A percentile compares a stretch with the other conserved stretches of the same genome.
Evolutionary conservation across 2,113 vertebrate species (phyloP).

Genomic region (Tor tambroides): DNA sequence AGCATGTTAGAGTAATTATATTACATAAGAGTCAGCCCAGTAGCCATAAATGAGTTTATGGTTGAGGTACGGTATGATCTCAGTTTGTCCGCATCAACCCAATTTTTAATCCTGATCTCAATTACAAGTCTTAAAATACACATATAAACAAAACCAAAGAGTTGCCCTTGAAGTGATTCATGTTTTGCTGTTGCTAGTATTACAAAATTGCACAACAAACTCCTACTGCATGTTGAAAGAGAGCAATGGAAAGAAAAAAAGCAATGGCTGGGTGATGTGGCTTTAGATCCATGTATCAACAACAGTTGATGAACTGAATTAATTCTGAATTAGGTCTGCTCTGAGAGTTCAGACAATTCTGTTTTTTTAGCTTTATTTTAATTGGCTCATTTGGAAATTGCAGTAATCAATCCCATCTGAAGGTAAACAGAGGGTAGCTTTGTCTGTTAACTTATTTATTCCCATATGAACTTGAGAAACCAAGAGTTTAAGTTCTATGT

Average conservation of each 20-base stretch:
- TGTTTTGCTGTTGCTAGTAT: not conserved
- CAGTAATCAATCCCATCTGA: not conserved
- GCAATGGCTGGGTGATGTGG: not conserved
- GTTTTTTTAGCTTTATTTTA: not conserved
- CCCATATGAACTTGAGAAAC: not conserved
- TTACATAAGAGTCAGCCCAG: slow-evolving; percentile 10
- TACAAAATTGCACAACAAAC: not conserved
- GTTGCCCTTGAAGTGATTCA: not conserved
- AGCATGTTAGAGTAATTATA: slow-evolving; percentile 25
- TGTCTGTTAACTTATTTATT: not conserved
- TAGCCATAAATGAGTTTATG: slow-evolving; percentile 20
- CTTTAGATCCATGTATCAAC: slow-evolving; percentile 2
- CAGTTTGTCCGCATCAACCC: not conserved
- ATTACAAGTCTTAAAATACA: slow-evolving; percentile 16
- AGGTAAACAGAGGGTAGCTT: not conserved
- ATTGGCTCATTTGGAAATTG: not conserved
- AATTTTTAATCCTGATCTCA: slow-evolving; percentile 23
- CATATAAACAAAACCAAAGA: slow-evolving; percentile 20
- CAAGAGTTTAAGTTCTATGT: not conserved
- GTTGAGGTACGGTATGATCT: not conserved
- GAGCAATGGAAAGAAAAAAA: not conserved
- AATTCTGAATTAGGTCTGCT: not conserved
- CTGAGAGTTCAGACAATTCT: not conserved
- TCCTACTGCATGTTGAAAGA: not conserved
- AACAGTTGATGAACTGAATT: not conserved